Evolutionary conservation across 2,888 invertebrate species (phyloP), one percentile per base, ranked within the genome.

Genomic region (Hyalella azteca): DNA sequence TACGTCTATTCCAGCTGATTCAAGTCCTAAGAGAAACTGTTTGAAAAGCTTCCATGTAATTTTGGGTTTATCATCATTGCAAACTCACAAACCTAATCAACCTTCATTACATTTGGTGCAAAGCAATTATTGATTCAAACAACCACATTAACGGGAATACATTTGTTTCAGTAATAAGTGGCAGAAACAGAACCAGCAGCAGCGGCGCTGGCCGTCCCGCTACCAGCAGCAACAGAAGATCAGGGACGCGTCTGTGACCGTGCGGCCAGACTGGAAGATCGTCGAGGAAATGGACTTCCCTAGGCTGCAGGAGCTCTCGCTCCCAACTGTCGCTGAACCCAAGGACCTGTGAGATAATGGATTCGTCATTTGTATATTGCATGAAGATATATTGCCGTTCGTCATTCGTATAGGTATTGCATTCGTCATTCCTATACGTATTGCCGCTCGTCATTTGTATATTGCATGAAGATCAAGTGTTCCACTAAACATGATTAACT

Each of bases 251-350:
- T 98, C 98, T 0, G 98, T 99, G 0, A 95, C 95, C 78, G 97
- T 99, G 0, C 91, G 95, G 60, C 95, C 98, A 11, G 96, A 97
- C 85, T 99, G 99, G 99, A 91, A 91, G 79, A 97, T 98, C 2
- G 94, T 98, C 85, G 95, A 96, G 87, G 99, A 99, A 88, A 97
- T 99, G 94, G 99, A 99, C 89, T 98, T 99, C 88, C 95, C 96
- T 11, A 92, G 98, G 3, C 91, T 99, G 82, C 92, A 94, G 54
- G 99, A 99, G 88, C 90, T 99, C 3, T 94, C 95, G 39, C 89
- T 99, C 85, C 98, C 98, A 0, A 93, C 92, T 85, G 93, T 98
- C 81, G 95, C 94, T 86, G 96, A 97, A 54, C 90, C 90, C 49
- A 89, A 90, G 85, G 92, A 92, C 87, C 87, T 92, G 91, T 91